phyloP scores from a whole-genome alignment of 2,797 vertebrate species.

The Melanotaenia nigrans region DNA sequence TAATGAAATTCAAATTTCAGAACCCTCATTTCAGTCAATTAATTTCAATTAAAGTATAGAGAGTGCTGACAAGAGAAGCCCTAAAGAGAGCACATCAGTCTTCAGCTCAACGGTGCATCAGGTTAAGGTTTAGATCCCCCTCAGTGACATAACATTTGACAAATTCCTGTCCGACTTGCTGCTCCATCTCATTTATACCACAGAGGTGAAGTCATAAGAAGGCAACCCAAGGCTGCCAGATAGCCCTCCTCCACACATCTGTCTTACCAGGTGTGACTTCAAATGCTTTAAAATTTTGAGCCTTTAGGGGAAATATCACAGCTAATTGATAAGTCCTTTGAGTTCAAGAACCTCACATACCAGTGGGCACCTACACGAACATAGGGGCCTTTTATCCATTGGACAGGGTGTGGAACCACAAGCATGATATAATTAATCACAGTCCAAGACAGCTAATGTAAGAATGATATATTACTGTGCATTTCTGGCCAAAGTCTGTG shows the following conservation, averaged over 20 bases:
- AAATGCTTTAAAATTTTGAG: slow-evolving; percentile 36
- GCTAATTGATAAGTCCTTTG: slow-evolving; percentile 44
- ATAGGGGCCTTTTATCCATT: slow-evolving; percentile 27
- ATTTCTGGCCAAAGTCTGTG: slow-evolving; percentile 18
- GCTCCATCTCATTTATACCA: slow-evolving; percentile 32
- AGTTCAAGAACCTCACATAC: slow-evolving; percentile 42
- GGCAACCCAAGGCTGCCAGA: slow-evolving; percentile 35
- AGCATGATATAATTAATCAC: slow-evolving; percentile 30
- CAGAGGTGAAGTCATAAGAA: slow-evolving; percentile 50
- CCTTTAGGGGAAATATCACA: slow-evolving; percentile 39
- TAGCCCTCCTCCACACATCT: slow-evolving; percentile 44
- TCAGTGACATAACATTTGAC: slow-evolving; percentile 30
- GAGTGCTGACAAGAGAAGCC: neutral
- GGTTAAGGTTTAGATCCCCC: slow-evolving; percentile 24
- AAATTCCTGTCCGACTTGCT: slow-evolving; percentile 22
- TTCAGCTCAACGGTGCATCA: slow-evolving; percentile 8
- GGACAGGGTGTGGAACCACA: slow-evolving; percentile 21
- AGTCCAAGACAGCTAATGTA: slow-evolving; percentile 15
- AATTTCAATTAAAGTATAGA: neutral
- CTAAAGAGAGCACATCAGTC: neutral
- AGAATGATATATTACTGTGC: slow-evolving; percentile 29
- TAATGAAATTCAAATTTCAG: neutral
- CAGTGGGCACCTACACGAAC: slow-evolving; percentile 2
- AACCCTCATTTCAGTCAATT: neutral
- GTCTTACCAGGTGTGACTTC: slow-evolving; percentile 51